Conservation (phyloP, 2,888 invertebrate genomes). For the Dermolepida albohirtum region DNA sequence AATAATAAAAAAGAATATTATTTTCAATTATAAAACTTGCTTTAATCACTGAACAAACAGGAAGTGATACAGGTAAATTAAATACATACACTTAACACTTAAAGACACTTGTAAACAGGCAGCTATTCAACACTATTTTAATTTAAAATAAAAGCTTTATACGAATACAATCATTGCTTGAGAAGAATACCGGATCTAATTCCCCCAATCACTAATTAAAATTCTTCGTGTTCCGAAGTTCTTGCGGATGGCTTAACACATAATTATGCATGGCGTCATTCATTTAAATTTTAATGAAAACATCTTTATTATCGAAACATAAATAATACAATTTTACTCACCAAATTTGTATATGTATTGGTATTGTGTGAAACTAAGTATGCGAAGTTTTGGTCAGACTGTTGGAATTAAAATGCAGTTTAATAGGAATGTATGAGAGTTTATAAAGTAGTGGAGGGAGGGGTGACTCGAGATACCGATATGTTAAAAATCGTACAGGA, state of each 20-base stretch:
- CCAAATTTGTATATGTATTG: conserved; percentile 10
- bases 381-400: conserved; percentile 25
- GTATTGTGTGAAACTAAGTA: conserved; percentile 8
- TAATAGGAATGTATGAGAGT: conserved; percentile 34
- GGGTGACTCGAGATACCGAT: conserved; percentile 31
- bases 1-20: conserved; percentile 4
- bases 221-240: conserved; percentile 2
- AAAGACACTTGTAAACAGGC: neutral
- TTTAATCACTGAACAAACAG: conserved; percentile 19
- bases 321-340: conserved; percentile 20
- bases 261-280: neutral
- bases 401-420: conserved; percentile 37
- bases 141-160: neutral
- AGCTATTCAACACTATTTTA: neutral
- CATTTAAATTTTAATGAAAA: too few relatives aligned
- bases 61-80: neutral
- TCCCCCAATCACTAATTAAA: conserved; percentile 1
- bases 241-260: neutral
- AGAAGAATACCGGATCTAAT: too few relatives aligned
- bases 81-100: conserved; percentile 1
- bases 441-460: conserved; percentile 28
- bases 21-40: neutral
- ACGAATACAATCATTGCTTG: neutral
- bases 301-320: neutral
- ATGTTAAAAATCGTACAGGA: conserved; percentile 29